Percentiles rank a stretch among this genome's conserved stretches.
Conservation (phyloP, 2,113 vertebrate genomes). For the Prietella phreatophila region DNA sequence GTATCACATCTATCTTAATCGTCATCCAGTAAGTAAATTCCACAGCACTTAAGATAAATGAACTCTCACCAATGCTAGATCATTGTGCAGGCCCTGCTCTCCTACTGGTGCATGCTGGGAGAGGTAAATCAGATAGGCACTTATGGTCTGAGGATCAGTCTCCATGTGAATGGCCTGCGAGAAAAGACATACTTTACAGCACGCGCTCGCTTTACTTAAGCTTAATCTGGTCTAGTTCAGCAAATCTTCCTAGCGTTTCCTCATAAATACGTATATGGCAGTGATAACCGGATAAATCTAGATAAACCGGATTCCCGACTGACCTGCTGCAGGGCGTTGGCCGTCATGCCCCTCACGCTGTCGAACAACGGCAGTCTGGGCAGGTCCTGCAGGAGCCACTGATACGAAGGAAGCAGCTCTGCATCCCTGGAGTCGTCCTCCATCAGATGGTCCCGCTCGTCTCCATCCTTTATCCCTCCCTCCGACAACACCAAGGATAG, state of each 20-base stretch:
- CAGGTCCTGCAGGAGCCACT: constrained; percentile 91
- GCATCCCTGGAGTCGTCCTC: constrained; percentile 86
- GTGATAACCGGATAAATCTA: not conserved
- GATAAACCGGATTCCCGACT: constrained; percentile 2
- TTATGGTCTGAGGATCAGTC: constrained; percentile 94
- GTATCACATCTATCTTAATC: not conserved
- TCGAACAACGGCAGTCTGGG: constrained; percentile 89
- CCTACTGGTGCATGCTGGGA: constrained; percentile 95
- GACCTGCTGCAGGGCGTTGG: constrained; percentile 92
- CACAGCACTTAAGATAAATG: not conserved
- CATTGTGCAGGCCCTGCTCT: constrained; percentile 90
- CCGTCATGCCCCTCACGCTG: constrained; percentile 86
- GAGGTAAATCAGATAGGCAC: constrained; percentile 94
- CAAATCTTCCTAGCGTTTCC: not conserved
- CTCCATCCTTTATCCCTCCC: constrained; percentile 82
- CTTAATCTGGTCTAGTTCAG: too few relatives aligned
- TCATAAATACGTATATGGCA: not conserved
- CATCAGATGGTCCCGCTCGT: constrained; percentile 88
- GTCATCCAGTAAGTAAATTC: not conserved
- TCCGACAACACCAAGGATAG: constrained; percentile 91
- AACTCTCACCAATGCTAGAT: constrained; percentile 87
- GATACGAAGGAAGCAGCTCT: constrained; percentile 84
- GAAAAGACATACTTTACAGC: not conserved
- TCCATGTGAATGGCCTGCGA: constrained; percentile 95
- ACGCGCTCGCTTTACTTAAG: too few relatives aligned